phyloP scores from a whole-genome alignment of 2,888 invertebrate genomes.

The Holacanthella duospinosa region DNA sequence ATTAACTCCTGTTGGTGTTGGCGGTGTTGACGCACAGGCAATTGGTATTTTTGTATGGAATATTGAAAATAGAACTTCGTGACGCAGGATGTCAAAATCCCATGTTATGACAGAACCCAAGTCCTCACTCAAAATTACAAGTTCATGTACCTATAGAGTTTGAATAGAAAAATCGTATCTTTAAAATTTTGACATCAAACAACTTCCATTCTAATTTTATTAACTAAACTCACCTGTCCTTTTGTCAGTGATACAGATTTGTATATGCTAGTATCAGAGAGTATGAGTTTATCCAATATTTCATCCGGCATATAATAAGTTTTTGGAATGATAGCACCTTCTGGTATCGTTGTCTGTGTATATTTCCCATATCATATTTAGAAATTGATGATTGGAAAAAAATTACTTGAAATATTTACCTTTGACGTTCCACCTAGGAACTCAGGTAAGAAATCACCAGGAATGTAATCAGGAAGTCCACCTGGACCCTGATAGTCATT shows the following conservation, averaged over 20 bases:
- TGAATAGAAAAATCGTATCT: constrained; percentile 8
- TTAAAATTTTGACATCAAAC: neutral
- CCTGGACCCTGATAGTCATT: constrained; percentile 73
- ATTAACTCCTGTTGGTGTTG: constrained; percentile 25
- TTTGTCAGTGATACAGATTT: constrained; percentile 56
- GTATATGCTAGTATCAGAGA: constrained; percentile 57
- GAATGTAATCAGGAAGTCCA: constrained; percentile 74
- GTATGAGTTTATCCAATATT: constrained; percentile 44
- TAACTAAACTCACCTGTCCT: constrained; percentile 47
- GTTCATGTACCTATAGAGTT: constrained; percentile 60
- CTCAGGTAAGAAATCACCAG: constrained; percentile 74
- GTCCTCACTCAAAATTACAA: constrained; percentile 66
- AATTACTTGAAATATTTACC: constrained; percentile 47
- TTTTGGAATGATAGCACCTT: constrained; percentile 83
- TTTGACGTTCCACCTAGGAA: constrained; percentile 83
- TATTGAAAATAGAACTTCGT: constrained; percentile 76
- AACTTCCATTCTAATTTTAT: neutral
- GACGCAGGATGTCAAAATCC: constrained; percentile 90
- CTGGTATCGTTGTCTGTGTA: constrained; percentile 63
- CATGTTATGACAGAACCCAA: constrained; percentile 84
- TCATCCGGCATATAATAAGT: constrained; percentile 61
- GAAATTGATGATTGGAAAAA: constrained; percentile 1
- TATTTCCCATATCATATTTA: constrained; percentile 18
- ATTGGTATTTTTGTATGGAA: constrained; percentile 43
- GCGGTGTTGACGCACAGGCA: constrained; percentile 15